phyloP scores from a whole-genome alignment of 2,888 invertebrate genomes.

The Cephus pulcher region DNA sequence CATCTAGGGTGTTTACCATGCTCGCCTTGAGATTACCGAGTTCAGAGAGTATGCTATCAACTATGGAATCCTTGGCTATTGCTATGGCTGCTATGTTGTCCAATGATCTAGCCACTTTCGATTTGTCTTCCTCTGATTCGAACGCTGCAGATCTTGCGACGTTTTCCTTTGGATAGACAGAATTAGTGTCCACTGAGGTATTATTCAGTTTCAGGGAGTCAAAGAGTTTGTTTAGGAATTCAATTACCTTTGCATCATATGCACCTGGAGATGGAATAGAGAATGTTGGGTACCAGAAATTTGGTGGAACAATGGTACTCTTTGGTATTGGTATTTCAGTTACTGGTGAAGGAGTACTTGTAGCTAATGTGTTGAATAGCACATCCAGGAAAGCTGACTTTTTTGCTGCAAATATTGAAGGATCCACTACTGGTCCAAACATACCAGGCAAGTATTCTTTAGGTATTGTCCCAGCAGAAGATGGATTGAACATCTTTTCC shows the following conservation, averaged over 20 bases:
- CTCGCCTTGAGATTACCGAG: conserved; percentile 48
- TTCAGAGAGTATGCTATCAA: conserved; percentile 53
- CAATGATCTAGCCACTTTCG: conserved; percentile 10
- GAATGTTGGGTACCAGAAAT: conserved; percentile 55
- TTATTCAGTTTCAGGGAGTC: conserved; percentile 48
- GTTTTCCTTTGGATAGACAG: conserved; percentile 14
- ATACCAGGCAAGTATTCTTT: conserved; percentile 49
- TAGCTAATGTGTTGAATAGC: conserved; percentile 53
- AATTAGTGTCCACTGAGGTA: conserved; percentile 21
- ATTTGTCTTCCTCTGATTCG: conserved; percentile 12
- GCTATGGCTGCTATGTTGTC: conserved; percentile 39
- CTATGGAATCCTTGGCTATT: conserved; percentile 54
- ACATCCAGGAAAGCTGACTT: conserved; percentile 53
- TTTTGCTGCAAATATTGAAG: conserved; percentile 50
- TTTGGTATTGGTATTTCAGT: conserved; percentile 46
- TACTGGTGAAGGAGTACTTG: conserved; percentile 36
- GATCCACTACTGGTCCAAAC: conserved; percentile 44
- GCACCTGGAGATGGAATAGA: conserved; percentile 50
- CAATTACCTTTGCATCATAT: conserved; percentile 53
- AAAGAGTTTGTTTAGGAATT: conserved; percentile 56
- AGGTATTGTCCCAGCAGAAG: conserved; percentile 18
- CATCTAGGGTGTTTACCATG: conserved; percentile 55
- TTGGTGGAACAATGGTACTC: conserved; percentile 58
- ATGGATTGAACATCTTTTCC: conserved; percentile 1
- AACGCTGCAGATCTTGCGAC: conserved; percentile 25